phyloP scores from a whole-genome alignment of 2,797 vertebrate species.

The Nothura maculosa region DNA sequence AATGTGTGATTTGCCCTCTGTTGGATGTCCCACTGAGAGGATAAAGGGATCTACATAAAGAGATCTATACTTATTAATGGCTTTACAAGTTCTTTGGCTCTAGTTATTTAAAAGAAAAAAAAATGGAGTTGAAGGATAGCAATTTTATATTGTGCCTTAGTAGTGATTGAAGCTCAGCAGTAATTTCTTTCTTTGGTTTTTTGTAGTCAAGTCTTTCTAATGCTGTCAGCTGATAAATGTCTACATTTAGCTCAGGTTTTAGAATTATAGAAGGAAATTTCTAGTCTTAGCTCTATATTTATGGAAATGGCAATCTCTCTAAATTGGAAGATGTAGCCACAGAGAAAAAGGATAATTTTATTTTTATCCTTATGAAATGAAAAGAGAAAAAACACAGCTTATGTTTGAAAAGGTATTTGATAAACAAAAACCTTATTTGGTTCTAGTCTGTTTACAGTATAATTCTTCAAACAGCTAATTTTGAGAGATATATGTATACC shows the following conservation, averaged over 20 bases:
- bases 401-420: background rate
- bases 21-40: constrained; percentile 31
- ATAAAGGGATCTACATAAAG: constrained; percentile 42
- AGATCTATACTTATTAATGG: constrained; percentile 23
- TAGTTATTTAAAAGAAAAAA: background rate
- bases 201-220: background rate
- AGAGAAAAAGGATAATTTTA: background rate
- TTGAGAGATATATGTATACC: background rate
- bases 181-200: background rate
- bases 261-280: background rate
- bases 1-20: constrained; percentile 39
- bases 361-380: background rate
- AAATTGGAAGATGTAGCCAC: background rate
- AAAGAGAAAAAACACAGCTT: background rate
- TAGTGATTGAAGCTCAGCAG: constrained; percentile 1
- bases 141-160: background rate
- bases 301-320: background rate
- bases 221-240: background rate
- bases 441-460: background rate
- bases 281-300: background rate
- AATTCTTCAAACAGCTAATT: background rate
- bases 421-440: background rate
- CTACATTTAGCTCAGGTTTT: background rate
- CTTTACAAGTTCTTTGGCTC: constrained; percentile 36
- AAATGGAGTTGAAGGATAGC: background rate